A percentile compares a stretch with the other conserved stretches of the same genome.
These are phyloP conservation scores for Odontamblyopus lacepedii DNA, from an alignment of 2,797 vertebrate species.

Conservation along the genomic window DNA sequence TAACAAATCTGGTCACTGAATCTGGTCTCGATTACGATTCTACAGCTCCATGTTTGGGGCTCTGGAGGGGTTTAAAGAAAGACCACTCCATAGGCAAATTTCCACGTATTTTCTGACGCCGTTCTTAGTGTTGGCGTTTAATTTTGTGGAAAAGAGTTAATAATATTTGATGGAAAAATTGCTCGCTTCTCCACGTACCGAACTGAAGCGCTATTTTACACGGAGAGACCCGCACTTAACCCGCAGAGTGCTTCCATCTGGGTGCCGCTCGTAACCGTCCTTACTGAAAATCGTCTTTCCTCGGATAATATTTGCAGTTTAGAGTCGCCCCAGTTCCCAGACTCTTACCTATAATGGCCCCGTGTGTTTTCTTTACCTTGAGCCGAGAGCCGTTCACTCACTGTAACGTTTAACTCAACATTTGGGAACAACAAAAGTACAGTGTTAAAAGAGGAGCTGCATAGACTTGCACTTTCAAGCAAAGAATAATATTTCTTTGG, in stretches of 20 bases:
- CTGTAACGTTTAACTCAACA: neutral
- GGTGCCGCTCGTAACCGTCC: neutral
- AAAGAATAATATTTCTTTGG: neutral
- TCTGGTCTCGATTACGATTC: too few relatives aligned
- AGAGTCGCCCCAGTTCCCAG: neutral
- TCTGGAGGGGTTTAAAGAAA: too few relatives aligned
- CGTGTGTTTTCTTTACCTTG: conserved; percentile 6
- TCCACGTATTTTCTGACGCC: too few relatives aligned
- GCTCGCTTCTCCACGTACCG: conserved; percentile 12
- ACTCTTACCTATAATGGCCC: neutral
- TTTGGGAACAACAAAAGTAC: neutral
- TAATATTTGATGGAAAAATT: conserved; percentile 14
- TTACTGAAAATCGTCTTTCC: neutral
- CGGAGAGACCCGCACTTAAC: conserved; percentile 16
- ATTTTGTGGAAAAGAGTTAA: too few relatives aligned
- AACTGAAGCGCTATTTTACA: conserved; percentile 23
- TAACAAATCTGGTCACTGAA: too few relatives aligned
- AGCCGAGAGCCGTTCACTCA: neutral
- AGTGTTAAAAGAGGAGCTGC: neutral
- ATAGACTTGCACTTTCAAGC: neutral
- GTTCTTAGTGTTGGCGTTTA: neutral
- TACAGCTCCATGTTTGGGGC: too few relatives aligned
- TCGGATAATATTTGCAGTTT: neutral
- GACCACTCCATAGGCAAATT: too few relatives aligned
- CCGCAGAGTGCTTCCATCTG: conserved; percentile 11